Conservation (phyloP, 1,140 invertebrate species). For the Colletes latitarsis region DNA sequence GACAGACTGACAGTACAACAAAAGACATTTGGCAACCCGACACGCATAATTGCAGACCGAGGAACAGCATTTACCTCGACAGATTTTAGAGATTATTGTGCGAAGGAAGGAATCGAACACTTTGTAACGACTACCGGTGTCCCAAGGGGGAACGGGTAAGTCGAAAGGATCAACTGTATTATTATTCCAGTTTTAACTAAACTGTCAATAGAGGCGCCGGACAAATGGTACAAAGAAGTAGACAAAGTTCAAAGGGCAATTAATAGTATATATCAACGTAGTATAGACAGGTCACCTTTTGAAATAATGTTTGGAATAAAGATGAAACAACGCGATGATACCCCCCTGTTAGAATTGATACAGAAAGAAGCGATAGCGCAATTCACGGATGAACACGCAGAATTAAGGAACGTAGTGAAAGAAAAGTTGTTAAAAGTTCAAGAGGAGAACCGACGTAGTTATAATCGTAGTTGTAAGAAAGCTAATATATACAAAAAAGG, state of each 20-base stretch:
- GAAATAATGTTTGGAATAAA: constrained; percentile 67
- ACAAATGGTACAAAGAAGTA: not conserved
- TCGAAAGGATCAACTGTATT: not conserved
- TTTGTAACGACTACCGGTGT: not conserved
- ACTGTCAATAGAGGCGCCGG: not conserved
- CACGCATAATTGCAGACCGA: not conserved
- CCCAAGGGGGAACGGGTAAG: not conserved
- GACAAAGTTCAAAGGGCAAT: not conserved
- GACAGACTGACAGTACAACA: not conserved
- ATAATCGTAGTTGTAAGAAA: not conserved
- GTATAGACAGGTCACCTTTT: constrained; percentile 68
- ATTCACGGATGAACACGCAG: not conserved
- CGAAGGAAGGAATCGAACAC: not conserved
- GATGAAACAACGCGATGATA: constrained; percentile 65
- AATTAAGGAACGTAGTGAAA: not conserved
- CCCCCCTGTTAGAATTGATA: constrained; percentile 40
- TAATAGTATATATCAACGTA: constrained; percentile 39
- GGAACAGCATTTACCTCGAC: not conserved
- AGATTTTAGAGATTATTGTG: constrained; percentile 2
- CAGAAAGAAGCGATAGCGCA: not conserved
- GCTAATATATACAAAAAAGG: not conserved
- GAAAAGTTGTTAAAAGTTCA: not conserved
- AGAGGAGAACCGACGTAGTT: not conserved
- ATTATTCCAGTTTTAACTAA: not conserved
- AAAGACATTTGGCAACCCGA: not conserved